Evolutionary conservation across 2,888 invertebrate species (phyloP), one percentile per base, ranked within the genome.

Genomic region (Alcis repandata): DNA sequence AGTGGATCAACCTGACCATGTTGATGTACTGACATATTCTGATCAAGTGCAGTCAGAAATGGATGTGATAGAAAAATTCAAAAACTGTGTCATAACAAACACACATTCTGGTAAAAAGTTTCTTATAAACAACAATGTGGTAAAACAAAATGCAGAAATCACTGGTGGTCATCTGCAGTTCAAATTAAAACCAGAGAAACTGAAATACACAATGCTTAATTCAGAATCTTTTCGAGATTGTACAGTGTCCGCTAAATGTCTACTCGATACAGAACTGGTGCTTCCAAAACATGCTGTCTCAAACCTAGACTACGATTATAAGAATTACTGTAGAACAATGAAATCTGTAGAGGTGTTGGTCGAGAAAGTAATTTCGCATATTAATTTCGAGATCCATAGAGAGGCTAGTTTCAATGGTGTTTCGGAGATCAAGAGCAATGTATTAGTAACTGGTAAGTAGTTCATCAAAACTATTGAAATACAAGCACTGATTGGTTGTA

Each of bases 41-140:
- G 89, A 88, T 32, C 80, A 84, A 71, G 69, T 72, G 2, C 87
- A 89, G 54, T 77, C 78, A 1, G 90, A 92, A 66, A 75, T 67
- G 1, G 87, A 89, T 53, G 77, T 92, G 13, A 80, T 94, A 63
- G 89, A 93, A 59, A 88, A 80, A 27, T 94, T 95, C 72, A 94
- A 94, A 76, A 85, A 83, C 60, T 94, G 91, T 78, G 89, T 95
- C 0, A 89, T 94, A 19, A 87, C 92, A 15, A 90, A 82, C 69
- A 93, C 93, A 63, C 89, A 88, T 78, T 91, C 89, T 0, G 87
- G 91, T 1, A 88, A 92, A 70, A 90, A 90, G 79, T 87, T 95
- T 51, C 75, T 95, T 1, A 87, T 96, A 27, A 96, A 95, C 80
- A 88, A 94, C 56, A 86, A 90, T 11, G 84, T 94, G 69, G 83